Evolutionary conservation across 1,140 invertebrate species (phyloP).

Genomic region (Maconellicoccus hirsutus): DNA sequence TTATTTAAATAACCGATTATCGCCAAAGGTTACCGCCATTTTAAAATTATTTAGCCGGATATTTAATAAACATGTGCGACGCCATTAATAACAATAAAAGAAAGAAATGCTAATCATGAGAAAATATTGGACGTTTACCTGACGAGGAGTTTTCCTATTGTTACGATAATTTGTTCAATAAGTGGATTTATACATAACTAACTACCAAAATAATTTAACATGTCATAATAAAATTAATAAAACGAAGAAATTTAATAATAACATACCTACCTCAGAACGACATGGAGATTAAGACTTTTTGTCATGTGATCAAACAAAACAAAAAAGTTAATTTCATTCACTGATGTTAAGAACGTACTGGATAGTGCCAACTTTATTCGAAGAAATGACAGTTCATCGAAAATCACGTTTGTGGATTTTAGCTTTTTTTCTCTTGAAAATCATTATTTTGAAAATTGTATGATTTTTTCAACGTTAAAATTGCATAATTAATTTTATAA

Average conservation of each 20-base stretch:
- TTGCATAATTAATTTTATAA: no score
- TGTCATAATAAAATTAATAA: neutral
- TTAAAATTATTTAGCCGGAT: constrained; percentile 13
- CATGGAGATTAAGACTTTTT: constrained; percentile 19
- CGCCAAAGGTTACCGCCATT: neutral
- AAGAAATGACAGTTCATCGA: neutral
- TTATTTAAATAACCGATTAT: neutral
- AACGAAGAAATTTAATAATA: constrained; percentile 11
- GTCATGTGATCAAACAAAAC: constrained; percentile 22
- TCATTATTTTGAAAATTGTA: no score
- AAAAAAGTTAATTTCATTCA: neutral
- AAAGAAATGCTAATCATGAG: neutral
- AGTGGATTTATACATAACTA: neutral
- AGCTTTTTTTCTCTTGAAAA: no score
- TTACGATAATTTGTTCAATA: neutral
- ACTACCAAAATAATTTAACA: neutral
- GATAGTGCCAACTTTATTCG: neutral
- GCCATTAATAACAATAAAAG: neutral
- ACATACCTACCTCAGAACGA: constrained; percentile 18
- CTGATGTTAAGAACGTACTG: neutral
- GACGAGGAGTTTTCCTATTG: neutral
- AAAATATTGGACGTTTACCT: neutral
- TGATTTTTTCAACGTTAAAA: no score
- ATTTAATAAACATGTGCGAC: constrained; percentile 20
- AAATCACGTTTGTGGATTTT: no score